A percentile compares a stretch with the other conserved stretches of the same genome.
Evolutionary conservation across 2,797 vertebrate species (phyloP).

Genomic region (Coreius guichenoti): DNA sequence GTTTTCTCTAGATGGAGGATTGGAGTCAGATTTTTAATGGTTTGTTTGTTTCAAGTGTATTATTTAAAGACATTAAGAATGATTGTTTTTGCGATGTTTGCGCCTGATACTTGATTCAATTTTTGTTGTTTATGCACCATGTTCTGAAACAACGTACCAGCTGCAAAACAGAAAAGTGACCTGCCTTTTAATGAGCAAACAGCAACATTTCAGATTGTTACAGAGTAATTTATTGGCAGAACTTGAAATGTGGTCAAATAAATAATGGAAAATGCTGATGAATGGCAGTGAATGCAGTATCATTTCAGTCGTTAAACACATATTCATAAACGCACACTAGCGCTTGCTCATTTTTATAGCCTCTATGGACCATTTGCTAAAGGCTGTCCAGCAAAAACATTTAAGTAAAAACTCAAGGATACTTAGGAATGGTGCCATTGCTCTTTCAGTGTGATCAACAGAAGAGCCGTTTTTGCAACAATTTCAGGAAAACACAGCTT

Average conservation of each 20-base stretch:
- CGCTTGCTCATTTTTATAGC: conserved; percentile 22
- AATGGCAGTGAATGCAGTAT: background rate
- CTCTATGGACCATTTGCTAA: conserved; percentile 36
- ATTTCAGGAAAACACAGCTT: conserved; percentile 76
- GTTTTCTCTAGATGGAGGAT: conserved; percentile 53
- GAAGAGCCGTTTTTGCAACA: conserved; percentile 61
- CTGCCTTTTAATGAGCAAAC: conserved; percentile 21
- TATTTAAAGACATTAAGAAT: conserved; percentile 41
- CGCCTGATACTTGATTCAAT: conserved; percentile 16
- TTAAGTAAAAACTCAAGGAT: conserved; percentile 35
- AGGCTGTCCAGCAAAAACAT: conserved; percentile 45
- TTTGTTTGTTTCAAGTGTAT: conserved; percentile 44
- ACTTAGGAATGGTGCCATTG: conserved; percentile 19
- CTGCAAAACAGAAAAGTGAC: conserved; percentile 1
- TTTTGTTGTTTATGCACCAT: background rate
- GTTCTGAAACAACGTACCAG: conserved; percentile 7
- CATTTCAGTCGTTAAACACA: conserved; percentile 12
- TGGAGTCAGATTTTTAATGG: conserved; percentile 45
- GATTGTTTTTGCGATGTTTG: conserved; percentile 11
- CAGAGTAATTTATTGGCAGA: conserved; percentile 9
- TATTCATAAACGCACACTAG: background rate
- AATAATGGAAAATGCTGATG: conserved; percentile 11
- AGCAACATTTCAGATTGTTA: conserved; percentile 19
- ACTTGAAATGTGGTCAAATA: conserved; percentile 26
- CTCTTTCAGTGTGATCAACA: conserved; percentile 44